phyloP scores from a whole-genome alignment of 92 coral and sea anemone genomes.

The Palythoa grandiflora region DNA sequence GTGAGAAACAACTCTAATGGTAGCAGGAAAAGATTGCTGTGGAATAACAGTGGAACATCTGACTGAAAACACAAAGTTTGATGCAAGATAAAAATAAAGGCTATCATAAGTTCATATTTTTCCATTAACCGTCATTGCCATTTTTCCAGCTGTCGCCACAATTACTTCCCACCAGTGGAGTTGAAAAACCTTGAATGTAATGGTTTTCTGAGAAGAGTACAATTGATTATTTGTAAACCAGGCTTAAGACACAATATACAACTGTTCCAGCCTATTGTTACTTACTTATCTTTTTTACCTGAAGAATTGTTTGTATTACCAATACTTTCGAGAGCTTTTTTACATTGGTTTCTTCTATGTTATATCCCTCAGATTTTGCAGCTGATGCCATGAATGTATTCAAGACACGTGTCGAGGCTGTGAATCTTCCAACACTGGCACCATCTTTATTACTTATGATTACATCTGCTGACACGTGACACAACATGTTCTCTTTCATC shows the following conservation, averaged over 20 bases:
- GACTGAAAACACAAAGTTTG: not conserved
- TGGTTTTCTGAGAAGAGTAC: constrained; percentile 5
- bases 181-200: not conserved
- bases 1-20: not conserved
- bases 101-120: not conserved
- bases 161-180: not conserved
- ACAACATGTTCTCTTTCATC: constrained; percentile 41
- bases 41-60: not conserved
- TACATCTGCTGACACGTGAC: constrained; percentile 20
- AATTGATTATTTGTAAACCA: not conserved
- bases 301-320: constrained; percentile 18
- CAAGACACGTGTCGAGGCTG: constrained; percentile 51
- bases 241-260: constrained; percentile 6
- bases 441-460: constrained; percentile 34
- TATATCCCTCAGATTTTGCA: constrained; percentile 51
- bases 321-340: constrained; percentile 56
- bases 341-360: constrained; percentile 51
- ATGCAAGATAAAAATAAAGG: constrained; percentile 1
- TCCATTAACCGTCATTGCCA: not conserved
- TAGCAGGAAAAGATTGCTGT: not conserved
- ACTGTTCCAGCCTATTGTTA: constrained; percentile 16
- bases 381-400: constrained; percentile 53
- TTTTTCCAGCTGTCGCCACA: constrained; percentile 7
- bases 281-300: constrained; percentile 6
- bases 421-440: constrained; percentile 42